Conservation (phyloP, 1,140 invertebrate genomes). For the Cheumatopsyche charites region DNA sequence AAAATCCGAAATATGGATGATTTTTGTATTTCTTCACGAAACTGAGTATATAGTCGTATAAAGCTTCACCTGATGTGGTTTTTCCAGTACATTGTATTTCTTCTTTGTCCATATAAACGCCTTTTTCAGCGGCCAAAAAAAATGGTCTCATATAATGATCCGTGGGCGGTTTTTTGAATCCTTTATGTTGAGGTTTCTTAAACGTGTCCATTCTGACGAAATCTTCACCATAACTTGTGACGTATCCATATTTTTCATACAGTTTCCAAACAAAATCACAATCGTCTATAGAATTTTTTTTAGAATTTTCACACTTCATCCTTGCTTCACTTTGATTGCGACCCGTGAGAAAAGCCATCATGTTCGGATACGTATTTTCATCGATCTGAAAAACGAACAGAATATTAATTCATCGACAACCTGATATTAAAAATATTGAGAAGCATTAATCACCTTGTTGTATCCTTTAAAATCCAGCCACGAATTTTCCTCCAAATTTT, state of each 20-base stretch:
- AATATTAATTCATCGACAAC: background rate
- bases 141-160: constrained; percentile 79
- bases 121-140: constrained; percentile 64
- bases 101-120: constrained; percentile 52
- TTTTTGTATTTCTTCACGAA: constrained; percentile 66
- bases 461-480: constrained; percentile 62
- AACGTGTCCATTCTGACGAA: constrained; percentile 56
- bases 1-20: constrained; percentile 69
- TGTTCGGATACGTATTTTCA: constrained; percentile 83
- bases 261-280: constrained; percentile 56
- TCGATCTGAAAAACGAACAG: constrained; percentile 60
- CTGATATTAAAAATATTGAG: background rate
- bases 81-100: constrained; percentile 66
- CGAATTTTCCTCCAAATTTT: constrained; percentile 66
- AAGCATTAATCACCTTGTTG: constrained; percentile 57
- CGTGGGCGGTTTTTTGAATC: constrained; percentile 62
- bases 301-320: constrained; percentile 60
- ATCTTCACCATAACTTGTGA: constrained; percentile 54
- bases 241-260: constrained; percentile 56
- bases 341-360: constrained; percentile 78
- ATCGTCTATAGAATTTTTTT: constrained; percentile 49
- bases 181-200: constrained; percentile 50
- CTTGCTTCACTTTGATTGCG: constrained; percentile 59
- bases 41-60: constrained; percentile 67
- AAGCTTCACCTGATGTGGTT: constrained; percentile 61